Evolutionary conservation across 1,140 invertebrate genomes (phyloP), one percentile per base, ranked within the genome.

Genomic region (Drosophila subobscura): DNA sequence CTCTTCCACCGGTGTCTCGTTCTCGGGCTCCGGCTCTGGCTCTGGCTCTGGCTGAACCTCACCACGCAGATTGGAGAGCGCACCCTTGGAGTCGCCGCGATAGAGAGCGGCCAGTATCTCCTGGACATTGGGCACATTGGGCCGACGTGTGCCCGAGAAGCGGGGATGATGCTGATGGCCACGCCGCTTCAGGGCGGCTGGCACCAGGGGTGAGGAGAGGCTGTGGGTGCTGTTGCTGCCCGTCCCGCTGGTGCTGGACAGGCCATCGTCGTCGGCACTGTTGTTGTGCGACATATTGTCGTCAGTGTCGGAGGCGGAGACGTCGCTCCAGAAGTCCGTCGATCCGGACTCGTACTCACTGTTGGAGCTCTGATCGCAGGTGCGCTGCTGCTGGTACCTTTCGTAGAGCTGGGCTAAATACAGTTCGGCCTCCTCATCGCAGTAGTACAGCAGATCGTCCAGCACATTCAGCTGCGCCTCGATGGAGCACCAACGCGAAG

Each of bases 121-220:
- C 44, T 91, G 80, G 3, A 91, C 89, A 70, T 92, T 90, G 29
- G 79, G 81, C 25, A 89, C 85, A 67, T 89, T 86, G n/a, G 91
- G 92, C 79, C 91, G 83, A 46, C 93, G 83, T 53, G 77, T 91
- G 51, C 93, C 92, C 46, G 92, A 73, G 67, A 93, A 93, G 29
- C 94, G 93, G 74, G 94, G 95, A 93, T 96, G 95, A 92, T 96
- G 95, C 92, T 96, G 95, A 90, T 96, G 95, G 57, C 95, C 95
- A 91, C 95, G 94, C 90, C 95, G 94, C 92, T 93, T 94, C 57
- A 93, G 92, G 91, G 93, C 92, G 51, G 75, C 44, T n/a, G 83
- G 83, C 4, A 83, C 72, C 6, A 89, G 20, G 0, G 75, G 47
- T 37, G 68, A 71, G 44, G 44, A 14, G 42, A 27, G 59, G 25